A percentile compares a stretch with the other conserved stretches of the same genome.
Evolutionary conservation across 2,888 invertebrate genomes (phyloP).

Genomic region (Meghimatium bilineatum): DNA sequence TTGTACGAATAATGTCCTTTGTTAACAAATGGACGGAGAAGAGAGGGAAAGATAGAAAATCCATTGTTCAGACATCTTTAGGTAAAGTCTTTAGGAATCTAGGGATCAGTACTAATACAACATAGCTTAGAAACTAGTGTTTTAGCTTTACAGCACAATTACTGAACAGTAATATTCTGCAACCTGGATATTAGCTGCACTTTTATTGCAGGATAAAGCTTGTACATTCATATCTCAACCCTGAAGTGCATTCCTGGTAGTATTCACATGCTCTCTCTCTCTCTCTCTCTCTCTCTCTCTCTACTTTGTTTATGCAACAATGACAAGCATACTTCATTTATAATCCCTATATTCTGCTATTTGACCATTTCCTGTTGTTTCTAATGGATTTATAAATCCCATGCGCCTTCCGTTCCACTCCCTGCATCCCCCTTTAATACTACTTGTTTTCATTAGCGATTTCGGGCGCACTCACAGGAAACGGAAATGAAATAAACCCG

Average conservation of each 20-base stretch:
- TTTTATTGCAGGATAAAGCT: not conserved
- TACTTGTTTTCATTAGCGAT: conserved; percentile 22
- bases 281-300: too few relatives aligned
- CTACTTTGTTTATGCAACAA: not conserved
- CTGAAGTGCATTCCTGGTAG: not conserved
- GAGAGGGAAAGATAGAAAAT: too few relatives aligned
- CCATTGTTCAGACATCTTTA: too few relatives aligned
- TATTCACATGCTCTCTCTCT: not conserved
- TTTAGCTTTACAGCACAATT: too few relatives aligned
- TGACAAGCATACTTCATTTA: not conserved
- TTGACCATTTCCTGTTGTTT: not conserved
- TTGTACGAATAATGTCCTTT: too few relatives aligned
- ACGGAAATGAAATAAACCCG: not conserved
- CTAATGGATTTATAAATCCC: not conserved
- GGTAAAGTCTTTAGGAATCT: too few relatives aligned
- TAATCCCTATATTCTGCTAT: not conserved
- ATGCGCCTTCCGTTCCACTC: not conserved
- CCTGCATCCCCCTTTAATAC: conserved; percentile 8
- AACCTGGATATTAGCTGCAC: not conserved
- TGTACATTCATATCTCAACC: not conserved
- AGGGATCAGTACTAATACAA: too few relatives aligned
- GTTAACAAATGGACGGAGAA: too few relatives aligned
- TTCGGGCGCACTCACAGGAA: not conserved
- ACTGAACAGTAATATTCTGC: not conserved
- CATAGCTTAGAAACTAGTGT: too few relatives aligned